These are phyloP conservation scores for Andrena camellia DNA, from an alignment of 2,888 invertebrate genomes.

Conservation along the genomic window DNA sequence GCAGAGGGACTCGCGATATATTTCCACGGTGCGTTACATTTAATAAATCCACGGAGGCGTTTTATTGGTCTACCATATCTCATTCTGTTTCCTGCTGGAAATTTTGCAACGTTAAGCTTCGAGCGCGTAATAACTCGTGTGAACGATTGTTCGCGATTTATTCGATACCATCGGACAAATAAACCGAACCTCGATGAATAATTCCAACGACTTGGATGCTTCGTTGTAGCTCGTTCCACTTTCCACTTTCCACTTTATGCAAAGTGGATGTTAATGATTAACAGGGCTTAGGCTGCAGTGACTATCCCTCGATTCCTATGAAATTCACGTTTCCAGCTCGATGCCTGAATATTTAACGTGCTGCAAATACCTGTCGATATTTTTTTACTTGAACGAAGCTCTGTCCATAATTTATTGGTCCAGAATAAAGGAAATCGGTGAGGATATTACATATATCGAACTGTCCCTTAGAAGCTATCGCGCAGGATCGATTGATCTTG, in stretches of 20 bases:
- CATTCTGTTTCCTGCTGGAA: not conserved
- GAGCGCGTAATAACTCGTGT: not conserved
- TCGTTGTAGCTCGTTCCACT: not conserved
- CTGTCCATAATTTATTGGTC: slow-evolving; percentile 87
- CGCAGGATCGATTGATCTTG: too few relatives aligned
- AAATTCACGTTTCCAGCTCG: slow-evolving; percentile 76
- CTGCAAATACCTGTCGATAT: slow-evolving; percentile 86
- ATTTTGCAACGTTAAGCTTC: not conserved
- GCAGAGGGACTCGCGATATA: not conserved
- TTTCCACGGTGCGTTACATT: not conserved
- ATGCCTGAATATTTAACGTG: slow-evolving; percentile 85
- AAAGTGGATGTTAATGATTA: slow-evolving; percentile 1
- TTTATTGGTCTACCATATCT: not conserved
- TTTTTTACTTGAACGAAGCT: slow-evolving; percentile 86
- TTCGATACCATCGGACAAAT: not conserved
- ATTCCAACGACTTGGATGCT: not conserved
- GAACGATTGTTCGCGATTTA: not conserved
- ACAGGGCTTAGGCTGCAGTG: not conserved
- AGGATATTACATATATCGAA: slow-evolving; percentile 61
- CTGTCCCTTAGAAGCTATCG: too few relatives aligned
- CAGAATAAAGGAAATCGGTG: slow-evolving; percentile 86
- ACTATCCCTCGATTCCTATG: not conserved
- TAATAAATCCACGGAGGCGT: not conserved
- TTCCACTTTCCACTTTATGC: not conserved
- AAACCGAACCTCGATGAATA: slow-evolving; percentile 1